A percentile compares a stretch with the other conserved stretches of the same genome.
Evolutionary conservation across 2,797 vertebrate genomes (phyloP).

Genomic region (Taenioides sp.): DNA sequence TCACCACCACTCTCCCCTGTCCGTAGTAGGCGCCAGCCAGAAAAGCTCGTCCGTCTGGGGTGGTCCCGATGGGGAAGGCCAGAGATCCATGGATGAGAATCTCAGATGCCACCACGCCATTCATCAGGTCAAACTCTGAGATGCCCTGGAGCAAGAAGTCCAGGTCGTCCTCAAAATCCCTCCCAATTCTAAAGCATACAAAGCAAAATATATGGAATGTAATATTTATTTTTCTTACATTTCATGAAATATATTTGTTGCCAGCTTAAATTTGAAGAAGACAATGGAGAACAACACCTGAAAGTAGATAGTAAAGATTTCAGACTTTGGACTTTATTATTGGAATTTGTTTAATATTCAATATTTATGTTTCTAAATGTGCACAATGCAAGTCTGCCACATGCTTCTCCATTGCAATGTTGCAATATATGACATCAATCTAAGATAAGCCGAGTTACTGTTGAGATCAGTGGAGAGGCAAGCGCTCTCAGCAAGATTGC

Average conservation of each 20-base stretch:
- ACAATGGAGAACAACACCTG: neutral
- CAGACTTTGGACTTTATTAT: no score
- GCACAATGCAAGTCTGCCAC: no score
- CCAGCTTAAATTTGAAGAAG: no score
- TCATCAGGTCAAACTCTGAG: conserved; percentile 69
- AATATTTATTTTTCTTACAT: neutral
- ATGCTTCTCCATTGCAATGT: no score
- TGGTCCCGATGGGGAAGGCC: conserved; percentile 79
- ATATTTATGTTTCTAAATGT: no score
- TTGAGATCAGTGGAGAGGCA: no score
- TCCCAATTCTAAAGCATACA: conserved; percentile 55
- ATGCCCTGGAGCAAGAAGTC: conserved; percentile 75
- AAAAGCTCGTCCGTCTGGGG: conserved; percentile 59
- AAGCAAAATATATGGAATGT: neutral
- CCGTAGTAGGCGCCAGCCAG: conserved; percentile 82
- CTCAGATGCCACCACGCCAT: conserved; percentile 58
- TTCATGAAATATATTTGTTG: neutral
- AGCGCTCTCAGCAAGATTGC: no score
- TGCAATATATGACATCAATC: no score
- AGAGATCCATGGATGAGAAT: conserved; percentile 80
- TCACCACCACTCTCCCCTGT: conserved; percentile 76
- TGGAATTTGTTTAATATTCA: no score
- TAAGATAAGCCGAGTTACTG: no score
- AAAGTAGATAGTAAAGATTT: neutral
- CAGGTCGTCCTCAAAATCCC: conserved; percentile 73